These are phyloP conservation scores for Diplolepis rosae DNA, from an alignment of 2,888 invertebrate species.

Conservation along the genomic window DNA sequence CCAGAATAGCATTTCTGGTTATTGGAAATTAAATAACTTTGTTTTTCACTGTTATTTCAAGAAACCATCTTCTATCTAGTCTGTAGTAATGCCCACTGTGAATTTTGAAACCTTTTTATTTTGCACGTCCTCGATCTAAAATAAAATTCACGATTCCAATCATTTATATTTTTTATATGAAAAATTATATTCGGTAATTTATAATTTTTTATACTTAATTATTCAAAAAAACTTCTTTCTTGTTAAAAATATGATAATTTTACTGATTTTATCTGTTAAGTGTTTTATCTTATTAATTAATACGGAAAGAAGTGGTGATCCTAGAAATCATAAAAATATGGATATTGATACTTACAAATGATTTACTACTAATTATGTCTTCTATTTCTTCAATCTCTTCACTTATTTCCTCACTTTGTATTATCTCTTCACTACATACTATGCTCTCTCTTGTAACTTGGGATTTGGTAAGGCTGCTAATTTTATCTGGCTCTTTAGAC, in stretches of 20 bases:
- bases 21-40: slow-evolving; percentile 34
- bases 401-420: slow-evolving; percentile 66
- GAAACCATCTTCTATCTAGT: slow-evolving; percentile 55
- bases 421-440: slow-evolving; percentile 52
- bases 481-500: slow-evolving; percentile 61
- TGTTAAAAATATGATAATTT: too few relatives aligned
- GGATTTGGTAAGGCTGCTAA: slow-evolving; percentile 53
- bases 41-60: slow-evolving; percentile 49
- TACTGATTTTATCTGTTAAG: too few relatives aligned
- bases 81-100: slow-evolving; percentile 59
- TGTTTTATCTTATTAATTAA: too few relatives aligned
- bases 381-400: slow-evolving; percentile 68
- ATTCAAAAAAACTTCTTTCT: too few relatives aligned
- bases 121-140: slow-evolving; percentile 64
- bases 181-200: too few relatives aligned
- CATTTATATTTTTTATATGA: too few relatives aligned
- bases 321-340: slow-evolving; percentile 6
- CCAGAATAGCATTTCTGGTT: background rate
- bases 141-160: slow-evolving; percentile 38
- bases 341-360: slow-evolving; percentile 66
- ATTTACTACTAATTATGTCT: slow-evolving; percentile 66
- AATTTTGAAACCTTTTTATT: slow-evolving; percentile 66
- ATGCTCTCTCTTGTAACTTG: slow-evolving; percentile 57
- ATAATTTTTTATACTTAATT: too few relatives aligned
- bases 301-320: background rate